A percentile compares a stretch with the other conserved stretches of the same genome.
phyloP scores from a whole-genome alignment of 2,888 invertebrate genomes.

The Parascotia fuliginaria region DNA sequence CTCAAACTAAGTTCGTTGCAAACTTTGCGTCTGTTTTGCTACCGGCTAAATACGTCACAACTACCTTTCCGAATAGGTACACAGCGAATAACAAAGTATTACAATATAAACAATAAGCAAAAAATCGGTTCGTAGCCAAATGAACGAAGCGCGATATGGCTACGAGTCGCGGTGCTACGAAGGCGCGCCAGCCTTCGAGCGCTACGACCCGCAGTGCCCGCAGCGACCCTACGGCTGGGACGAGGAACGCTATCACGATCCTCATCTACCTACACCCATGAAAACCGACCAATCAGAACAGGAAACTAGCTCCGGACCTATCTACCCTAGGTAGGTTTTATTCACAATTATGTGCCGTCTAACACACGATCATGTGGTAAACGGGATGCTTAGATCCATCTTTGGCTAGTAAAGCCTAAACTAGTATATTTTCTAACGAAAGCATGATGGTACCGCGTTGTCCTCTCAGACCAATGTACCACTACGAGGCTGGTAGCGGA shows the following conservation, averaged over 20 bases:
- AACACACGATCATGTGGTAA: slow-evolving; percentile 71
- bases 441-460: slow-evolving; percentile 16
- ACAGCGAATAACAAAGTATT: background rate
- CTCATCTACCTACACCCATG: slow-evolving; percentile 86
- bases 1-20: slow-evolving; percentile 2
- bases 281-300: slow-evolving; percentile 90
- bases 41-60: background rate
- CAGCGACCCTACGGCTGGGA: slow-evolving; percentile 84
- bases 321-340: slow-evolving; percentile 89
- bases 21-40: background rate
- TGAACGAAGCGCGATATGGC: slow-evolving; percentile 87
- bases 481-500: slow-evolving; percentile 88
- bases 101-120: slow-evolving; percentile 7
- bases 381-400: slow-evolving; percentile 62
- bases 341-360: slow-evolving; percentile 13
- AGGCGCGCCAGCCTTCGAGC: slow-evolving; percentile 81
- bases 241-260: slow-evolving; percentile 87
- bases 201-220: slow-evolving; percentile 82
- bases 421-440: slow-evolving; percentile 7
- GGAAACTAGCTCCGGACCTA: slow-evolving; percentile 89
- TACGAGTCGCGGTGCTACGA: slow-evolving; percentile 83
- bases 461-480: slow-evolving; percentile 91
- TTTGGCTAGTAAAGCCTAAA: slow-evolving; percentile 9
- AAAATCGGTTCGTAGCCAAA: slow-evolving; percentile 69
- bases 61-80: background rate